These are phyloP conservation scores for Diaphora mendica DNA, from an alignment of 2,888 invertebrate species.

Conservation along the genomic window DNA sequence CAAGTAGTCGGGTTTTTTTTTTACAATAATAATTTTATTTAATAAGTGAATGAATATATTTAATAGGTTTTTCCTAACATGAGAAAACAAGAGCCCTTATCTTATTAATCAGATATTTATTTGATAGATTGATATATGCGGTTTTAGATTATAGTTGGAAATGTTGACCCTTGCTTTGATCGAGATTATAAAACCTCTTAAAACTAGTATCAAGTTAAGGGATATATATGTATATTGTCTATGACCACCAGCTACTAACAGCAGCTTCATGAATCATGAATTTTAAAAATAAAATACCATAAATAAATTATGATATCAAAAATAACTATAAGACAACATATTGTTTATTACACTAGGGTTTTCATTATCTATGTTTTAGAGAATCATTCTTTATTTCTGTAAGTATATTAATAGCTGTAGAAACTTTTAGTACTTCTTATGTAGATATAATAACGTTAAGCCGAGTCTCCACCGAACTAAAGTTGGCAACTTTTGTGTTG, in stretches of 20 bases:
- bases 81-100: neutral
- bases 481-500: too few relatives aligned
- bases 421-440: neutral
- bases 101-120: neutral
- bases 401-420: slow-evolving; percentile 16
- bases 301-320: neutral
- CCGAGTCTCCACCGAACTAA: too few relatives aligned
- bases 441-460: too few relatives aligned
- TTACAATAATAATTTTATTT: too few relatives aligned
- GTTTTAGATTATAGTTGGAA: neutral
- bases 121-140: neutral
- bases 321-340: neutral
- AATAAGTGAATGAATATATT: too few relatives aligned
- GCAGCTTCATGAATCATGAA: neutral
- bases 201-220: too few relatives aligned
- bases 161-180: neutral
- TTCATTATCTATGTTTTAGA: slow-evolving; percentile 11
- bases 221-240: neutral
- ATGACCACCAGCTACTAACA: neutral
- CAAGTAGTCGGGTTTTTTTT: too few relatives aligned
- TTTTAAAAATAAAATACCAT: neutral
- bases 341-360: slow-evolving; percentile 1
- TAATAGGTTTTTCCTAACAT: too few relatives aligned
- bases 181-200: neutral
- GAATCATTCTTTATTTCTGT: slow-evolving; percentile 4